Evolutionary conservation across 2,888 invertebrate genomes (phyloP).

Genomic region (Scrobipalpa costella): DNA sequence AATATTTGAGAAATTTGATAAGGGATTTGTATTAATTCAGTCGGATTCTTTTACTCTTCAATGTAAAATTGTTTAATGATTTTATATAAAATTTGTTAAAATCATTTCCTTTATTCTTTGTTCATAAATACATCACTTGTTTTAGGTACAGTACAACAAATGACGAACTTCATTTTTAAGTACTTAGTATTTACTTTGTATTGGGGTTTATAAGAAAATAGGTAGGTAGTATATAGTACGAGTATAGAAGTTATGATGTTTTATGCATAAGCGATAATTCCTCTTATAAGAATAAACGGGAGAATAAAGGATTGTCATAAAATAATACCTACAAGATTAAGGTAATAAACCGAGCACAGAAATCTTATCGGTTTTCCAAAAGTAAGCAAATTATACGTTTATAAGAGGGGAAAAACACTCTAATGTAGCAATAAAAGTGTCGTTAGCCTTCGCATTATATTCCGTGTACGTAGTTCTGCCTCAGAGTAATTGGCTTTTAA

Average conservation of each 20-base stretch:
- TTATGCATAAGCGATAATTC: too few species aligned
- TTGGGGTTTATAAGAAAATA: too few species aligned
- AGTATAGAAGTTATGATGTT: too few species aligned
- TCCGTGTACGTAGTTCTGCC: background rate
- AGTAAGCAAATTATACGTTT: background rate
- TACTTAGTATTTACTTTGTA: too few species aligned
- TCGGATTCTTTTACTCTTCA: background rate
- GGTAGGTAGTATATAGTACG: too few species aligned
- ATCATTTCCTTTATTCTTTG: background rate
- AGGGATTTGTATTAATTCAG: background rate
- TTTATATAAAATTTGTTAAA: background rate
- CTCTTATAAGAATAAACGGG: too few species aligned
- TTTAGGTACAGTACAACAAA: too few species aligned
- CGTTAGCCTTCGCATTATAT: background rate
- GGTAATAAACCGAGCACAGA: background rate
- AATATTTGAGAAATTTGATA: background rate
- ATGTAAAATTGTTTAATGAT: background rate
- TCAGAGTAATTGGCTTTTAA: background rate
- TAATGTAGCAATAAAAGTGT: conserved; percentile 4
- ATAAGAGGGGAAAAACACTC: background rate
- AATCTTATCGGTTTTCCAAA: background rate
- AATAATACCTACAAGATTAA: background rate
- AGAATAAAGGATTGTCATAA: too few species aligned
- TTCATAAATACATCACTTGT: too few species aligned
- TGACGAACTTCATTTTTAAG: too few species aligned